These are phyloP conservation scores for Chlorops oryzae DNA, from an alignment of 1,140 invertebrate species.

Conservation along the genomic window DNA sequence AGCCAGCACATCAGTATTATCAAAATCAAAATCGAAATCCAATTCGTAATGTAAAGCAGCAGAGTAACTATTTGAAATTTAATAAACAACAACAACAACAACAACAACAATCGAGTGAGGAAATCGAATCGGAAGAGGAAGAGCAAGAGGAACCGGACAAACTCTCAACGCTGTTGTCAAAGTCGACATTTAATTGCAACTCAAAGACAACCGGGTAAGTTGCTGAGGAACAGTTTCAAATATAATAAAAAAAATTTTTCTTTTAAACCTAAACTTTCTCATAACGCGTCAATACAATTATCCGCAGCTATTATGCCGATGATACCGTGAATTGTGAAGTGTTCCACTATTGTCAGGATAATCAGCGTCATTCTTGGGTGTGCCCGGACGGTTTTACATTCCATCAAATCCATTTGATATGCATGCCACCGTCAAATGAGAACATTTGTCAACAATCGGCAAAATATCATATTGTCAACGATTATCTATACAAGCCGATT, in stretches of 20 bases:
- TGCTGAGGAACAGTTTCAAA: neutral
- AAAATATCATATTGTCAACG: conserved; percentile 87
- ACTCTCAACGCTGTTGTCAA: conserved; percentile 67
- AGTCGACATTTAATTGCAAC: conserved; percentile 77
- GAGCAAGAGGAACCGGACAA: conserved; percentile 82
- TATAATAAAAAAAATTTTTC: neutral
- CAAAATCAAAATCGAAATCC: too few species aligned
- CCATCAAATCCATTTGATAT: conserved; percentile 89
- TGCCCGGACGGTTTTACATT: conserved; percentile 88
- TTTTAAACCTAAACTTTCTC: too few species aligned
- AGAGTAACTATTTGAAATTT: conserved; percentile 31
- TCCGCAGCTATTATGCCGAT: conserved; percentile 72
- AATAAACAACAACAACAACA: too few species aligned
- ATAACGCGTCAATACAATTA: too few species aligned
- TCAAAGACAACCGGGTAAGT: conserved; percentile 66
- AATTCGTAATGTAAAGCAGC: conserved; percentile 39
- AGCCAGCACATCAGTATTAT: conserved; percentile 40
- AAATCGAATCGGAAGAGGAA: conserved; percentile 55
- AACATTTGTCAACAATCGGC: conserved; percentile 85
- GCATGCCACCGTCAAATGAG: conserved; percentile 82
- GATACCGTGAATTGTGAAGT: conserved; percentile 83
- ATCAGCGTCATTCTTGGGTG: conserved; percentile 85
- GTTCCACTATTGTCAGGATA: conserved; percentile 91
- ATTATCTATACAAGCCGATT: conserved; percentile 83
- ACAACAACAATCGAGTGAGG: conserved; percentile 29